Conservation (phyloP, 1,140 invertebrate genomes). For the Apis cerana region DNA sequence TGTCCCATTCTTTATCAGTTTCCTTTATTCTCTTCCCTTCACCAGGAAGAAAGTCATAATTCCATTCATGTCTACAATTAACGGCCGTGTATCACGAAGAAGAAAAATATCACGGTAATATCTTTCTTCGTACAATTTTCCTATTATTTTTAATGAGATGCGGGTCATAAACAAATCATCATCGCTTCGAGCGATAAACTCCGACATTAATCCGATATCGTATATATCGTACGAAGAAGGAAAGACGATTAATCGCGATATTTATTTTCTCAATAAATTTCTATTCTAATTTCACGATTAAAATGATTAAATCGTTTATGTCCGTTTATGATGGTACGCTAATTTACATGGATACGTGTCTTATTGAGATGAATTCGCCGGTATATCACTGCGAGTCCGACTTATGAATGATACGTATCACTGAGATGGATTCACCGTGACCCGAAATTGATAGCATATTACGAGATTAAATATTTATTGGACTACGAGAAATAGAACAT, state of each 20-base stretch:
- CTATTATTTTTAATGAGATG: background rate
- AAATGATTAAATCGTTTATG: too few species aligned
- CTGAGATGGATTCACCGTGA: background rate
- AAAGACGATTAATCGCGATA: too few species aligned
- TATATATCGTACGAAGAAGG: background rate
- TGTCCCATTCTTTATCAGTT: background rate
- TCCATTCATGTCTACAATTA: background rate
- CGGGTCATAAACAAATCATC: background rate
- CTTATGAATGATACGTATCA: background rate
- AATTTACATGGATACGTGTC: background rate
- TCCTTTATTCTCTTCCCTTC: background rate
- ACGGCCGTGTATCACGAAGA: background rate
- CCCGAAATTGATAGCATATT: background rate
- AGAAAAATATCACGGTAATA: conserved; percentile 3
- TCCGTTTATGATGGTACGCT: background rate
- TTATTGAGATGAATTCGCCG: background rate
- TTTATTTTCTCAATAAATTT: too few species aligned
- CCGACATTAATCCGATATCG: background rate
- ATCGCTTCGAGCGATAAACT: background rate
- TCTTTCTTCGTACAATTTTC: background rate
- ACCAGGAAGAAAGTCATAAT: background rate
- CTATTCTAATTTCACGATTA: too few species aligned
- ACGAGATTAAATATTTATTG: background rate
- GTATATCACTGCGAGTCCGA: background rate
- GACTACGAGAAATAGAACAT: too few species aligned